Conservation (phyloP, 1,140 invertebrate species). For the Eumaeus atala region DNA sequence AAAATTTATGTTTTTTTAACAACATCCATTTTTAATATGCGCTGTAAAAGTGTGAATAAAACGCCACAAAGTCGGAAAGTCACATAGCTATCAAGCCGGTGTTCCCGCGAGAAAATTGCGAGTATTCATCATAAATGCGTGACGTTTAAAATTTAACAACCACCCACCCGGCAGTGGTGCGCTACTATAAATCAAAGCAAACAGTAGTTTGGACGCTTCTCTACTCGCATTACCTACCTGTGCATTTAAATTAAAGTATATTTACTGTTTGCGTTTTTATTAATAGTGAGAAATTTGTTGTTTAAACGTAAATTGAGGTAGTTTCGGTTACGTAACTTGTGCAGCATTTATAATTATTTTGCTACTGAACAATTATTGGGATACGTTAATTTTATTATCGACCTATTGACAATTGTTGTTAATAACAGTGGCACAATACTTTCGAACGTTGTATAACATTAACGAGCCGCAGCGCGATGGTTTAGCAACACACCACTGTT, state of each 20-base stretch:
- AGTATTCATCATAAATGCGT: conserved; percentile 71
- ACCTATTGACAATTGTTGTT: no score
- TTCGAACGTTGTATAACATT: no score
- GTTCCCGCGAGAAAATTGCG: conserved; percentile 67
- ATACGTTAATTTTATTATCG: no score
- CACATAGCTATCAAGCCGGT: conserved; percentile 46
- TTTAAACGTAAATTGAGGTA: background rate
- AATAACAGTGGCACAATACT: no score
- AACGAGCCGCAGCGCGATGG: no score
- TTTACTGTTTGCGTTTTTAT: conserved; percentile 13
- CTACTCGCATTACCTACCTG: conserved; percentile 30
- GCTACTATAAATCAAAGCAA: conserved; percentile 66
- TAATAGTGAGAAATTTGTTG: background rate
- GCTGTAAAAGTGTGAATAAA: conserved; percentile 24
- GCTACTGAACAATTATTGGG: no score
- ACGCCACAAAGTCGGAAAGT: conserved; percentile 37
- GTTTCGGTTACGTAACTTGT: no score
- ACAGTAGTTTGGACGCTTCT: conserved; percentile 50
- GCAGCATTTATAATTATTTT: no score
- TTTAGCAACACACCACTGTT: no score
- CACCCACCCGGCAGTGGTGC: conserved; percentile 40
- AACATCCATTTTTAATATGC: conserved; percentile 13
- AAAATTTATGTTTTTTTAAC: conserved; percentile 10
- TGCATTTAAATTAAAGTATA: conserved; percentile 35
- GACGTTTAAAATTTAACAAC: conserved; percentile 68